phyloP scores from a whole-genome alignment of 2,113 vertebrate species.

The Thymallus thymallus region DNA sequence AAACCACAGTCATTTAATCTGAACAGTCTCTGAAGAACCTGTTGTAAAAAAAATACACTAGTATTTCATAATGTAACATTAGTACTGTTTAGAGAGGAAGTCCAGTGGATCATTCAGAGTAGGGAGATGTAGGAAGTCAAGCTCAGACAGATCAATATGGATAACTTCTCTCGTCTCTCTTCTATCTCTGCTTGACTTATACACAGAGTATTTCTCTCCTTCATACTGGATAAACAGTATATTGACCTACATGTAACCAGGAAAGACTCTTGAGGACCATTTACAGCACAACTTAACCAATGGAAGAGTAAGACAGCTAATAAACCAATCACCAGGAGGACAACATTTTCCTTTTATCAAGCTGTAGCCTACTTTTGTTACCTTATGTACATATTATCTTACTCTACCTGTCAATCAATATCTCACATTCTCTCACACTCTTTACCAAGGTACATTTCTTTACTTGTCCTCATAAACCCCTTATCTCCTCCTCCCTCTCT shows the following conservation, averaged over 20 bases:
- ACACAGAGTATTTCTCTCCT: background rate
- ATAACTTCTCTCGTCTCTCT: constrained; percentile 28
- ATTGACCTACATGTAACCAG: no score
- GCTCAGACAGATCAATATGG: constrained; percentile 45
- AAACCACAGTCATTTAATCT: background rate
- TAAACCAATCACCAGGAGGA: no score
- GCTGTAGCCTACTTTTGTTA: background rate
- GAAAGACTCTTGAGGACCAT: no score
- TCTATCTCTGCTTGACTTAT: constrained; percentile 14
- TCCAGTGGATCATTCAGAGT: background rate
- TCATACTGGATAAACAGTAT: background rate
- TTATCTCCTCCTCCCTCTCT: background rate
- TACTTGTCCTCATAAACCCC: constrained; percentile 33
- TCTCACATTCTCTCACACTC: background rate
- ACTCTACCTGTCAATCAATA: background rate
- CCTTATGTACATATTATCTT: no score
- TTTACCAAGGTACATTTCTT: background rate
- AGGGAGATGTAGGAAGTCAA: constrained; percentile 29
- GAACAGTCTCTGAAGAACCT: constrained; percentile 9
- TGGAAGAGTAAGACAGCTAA: no score
- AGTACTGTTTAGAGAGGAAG: no score
- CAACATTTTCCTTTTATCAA: no score
- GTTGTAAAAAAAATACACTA: constrained; percentile 19
- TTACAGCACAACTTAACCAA: no score
- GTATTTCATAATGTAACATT: constrained; percentile 32